These are phyloP conservation scores for Ceryle rudis DNA, from an alignment of 2,797 vertebrate species.

Conservation along the genomic window DNA sequence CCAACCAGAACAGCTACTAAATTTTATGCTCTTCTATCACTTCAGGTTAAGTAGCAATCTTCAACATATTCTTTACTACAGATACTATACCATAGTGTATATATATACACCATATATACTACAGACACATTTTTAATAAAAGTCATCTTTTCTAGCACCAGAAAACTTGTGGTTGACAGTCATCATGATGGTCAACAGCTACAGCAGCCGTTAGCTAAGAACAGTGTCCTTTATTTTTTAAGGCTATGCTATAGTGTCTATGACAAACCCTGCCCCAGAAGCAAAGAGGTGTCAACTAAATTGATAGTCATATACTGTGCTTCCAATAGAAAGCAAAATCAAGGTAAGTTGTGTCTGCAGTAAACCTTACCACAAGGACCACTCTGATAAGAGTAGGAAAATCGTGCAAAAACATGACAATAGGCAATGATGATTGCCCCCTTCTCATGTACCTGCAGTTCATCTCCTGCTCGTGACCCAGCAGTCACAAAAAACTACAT, in stretches of 20 bases:
- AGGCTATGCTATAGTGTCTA: fast-evolving
- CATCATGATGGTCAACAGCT: background rate
- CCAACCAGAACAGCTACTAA: background rate
- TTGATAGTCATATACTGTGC: no score
- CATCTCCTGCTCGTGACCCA: background rate
- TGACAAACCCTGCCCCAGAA: background rate
- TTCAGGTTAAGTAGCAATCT: background rate
- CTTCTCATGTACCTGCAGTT: no score
- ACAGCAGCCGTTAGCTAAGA: background rate
- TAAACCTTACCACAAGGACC: no score
- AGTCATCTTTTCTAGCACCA: background rate
- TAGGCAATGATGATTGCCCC: no score
- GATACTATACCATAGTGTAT: background rate
- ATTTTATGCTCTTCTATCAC: background rate
- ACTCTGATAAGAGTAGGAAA: no score
- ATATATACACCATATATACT: background rate
- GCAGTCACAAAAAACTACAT: background rate
- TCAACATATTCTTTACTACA: background rate
- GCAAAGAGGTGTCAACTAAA: no score
- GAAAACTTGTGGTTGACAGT: background rate
- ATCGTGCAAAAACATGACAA: no score
- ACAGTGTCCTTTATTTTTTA: background rate
- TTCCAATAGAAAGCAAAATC: no score
- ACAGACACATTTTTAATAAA: background rate
- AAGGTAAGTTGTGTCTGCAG: no score